Percentiles rank a stretch among this genome's conserved stretches.
Evolutionary conservation across 2,113 vertebrate genomes (phyloP).

Genomic region (Leptocoma aspasia): DNA sequence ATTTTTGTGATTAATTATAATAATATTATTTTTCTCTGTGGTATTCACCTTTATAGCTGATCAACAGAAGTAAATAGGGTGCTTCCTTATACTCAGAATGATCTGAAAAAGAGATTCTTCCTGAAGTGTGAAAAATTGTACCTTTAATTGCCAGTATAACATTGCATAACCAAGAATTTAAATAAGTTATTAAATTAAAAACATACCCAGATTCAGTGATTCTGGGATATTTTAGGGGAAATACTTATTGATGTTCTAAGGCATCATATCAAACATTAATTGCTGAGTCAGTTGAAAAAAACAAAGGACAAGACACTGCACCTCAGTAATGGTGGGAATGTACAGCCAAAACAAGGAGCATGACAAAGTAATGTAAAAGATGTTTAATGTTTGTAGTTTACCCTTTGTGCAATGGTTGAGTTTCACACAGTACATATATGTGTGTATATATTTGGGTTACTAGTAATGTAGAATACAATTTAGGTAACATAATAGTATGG

Average conservation of each 20-base stretch:
- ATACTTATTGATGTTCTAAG: neutral
- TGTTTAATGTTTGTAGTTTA: neutral
- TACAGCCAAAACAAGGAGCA: neutral
- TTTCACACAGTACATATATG: neutral
- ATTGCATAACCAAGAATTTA: neutral
- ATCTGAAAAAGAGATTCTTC: neutral
- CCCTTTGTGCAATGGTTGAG: neutral
- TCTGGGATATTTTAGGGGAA: neutral
- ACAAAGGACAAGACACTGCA: no score
- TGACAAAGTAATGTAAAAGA: neutral
- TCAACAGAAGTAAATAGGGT: neutral
- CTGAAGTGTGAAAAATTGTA: neutral
- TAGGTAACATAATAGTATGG: neutral
- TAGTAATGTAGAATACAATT: neutral
- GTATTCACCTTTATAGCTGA: neutral
- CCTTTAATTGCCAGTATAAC: neutral
- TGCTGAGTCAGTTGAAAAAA: no score
- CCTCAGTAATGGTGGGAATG: neutral
- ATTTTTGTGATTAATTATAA: slow-evolving; percentile 26
- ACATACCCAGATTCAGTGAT: neutral
- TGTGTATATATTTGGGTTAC: neutral
- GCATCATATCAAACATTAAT: neutral
- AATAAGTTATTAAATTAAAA: neutral
- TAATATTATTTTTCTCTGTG: neutral
- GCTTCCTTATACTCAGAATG: neutral